These are phyloP conservation scores for Stegodyphus mimosarum DNA, from an alignment of 1,140 invertebrate species.

Conservation along the genomic window DNA sequence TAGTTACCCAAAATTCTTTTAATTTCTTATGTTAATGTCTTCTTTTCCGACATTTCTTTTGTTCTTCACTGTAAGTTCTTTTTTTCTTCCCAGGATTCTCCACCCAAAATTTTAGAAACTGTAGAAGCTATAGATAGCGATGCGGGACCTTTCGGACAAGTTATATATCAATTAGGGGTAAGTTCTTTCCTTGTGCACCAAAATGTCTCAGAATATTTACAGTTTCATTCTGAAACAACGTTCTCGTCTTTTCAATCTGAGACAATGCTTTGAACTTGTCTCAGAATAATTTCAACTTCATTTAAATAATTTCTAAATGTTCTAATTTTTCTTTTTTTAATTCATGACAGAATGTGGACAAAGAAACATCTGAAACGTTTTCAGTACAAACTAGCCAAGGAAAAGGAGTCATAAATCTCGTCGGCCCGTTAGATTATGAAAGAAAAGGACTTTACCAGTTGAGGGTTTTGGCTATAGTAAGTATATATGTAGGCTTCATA, in stretches of 20 bases:
- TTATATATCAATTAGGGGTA: slow-evolving; percentile 68
- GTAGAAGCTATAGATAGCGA: slow-evolving; percentile 89
- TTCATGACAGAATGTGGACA: slow-evolving; percentile 77
- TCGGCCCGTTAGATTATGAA: slow-evolving; percentile 86
- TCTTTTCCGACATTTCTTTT: too few species aligned
- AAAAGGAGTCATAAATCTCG: slow-evolving; percentile 84
- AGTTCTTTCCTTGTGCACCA: neutral
- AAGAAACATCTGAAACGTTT: slow-evolving; percentile 78
- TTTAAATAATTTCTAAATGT: neutral
- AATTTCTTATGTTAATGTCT: too few species aligned
- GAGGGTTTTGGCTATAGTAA: slow-evolving; percentile 82
- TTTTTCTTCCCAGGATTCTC: slow-evolving; percentile 72
- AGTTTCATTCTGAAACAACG: too few species aligned
- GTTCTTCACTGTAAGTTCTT: neutral
- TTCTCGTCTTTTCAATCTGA: too few species aligned
- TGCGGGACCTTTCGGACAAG: slow-evolving; percentile 91
- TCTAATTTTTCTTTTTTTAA: neutral
- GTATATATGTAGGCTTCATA: neutral
- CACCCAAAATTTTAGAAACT: slow-evolving; percentile 78
- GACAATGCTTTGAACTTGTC: too few species aligned
- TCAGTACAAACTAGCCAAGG: slow-evolving; percentile 85
- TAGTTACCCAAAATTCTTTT: too few species aligned
- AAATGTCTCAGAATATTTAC: too few species aligned
- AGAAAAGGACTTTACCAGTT: slow-evolving; percentile 88
- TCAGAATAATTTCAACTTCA: neutral